Conservation (phyloP, 2,888 invertebrate genomes). For the Mythimna albipuncta region DNA sequence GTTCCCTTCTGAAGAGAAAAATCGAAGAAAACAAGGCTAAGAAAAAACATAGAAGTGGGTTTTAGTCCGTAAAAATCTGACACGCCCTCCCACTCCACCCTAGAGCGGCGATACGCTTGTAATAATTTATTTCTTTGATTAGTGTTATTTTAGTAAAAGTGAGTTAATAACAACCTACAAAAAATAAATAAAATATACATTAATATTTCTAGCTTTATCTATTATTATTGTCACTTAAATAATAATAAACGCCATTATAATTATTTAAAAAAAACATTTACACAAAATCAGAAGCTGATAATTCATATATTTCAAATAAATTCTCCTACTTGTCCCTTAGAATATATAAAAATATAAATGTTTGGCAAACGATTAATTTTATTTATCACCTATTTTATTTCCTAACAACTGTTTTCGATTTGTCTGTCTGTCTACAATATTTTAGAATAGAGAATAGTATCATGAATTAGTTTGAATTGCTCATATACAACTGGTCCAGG, state of each 20-base stretch:
- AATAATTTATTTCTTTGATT: background rate
- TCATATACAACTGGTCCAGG: conserved; percentile 15
- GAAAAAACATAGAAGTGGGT: too few species aligned
- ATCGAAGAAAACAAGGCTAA: too few species aligned
- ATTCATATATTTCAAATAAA: background rate
- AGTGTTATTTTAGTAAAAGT: background rate
- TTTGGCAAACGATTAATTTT: conserved; percentile 41
- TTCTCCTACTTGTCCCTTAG: background rate
- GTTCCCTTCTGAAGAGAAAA: too few species aligned
- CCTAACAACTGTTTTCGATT: conserved; percentile 50
- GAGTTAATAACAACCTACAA: background rate
- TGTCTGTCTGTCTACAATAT: conserved; percentile 40
- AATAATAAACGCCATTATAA: conserved; percentile 15
- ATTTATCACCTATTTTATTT: conserved; percentile 53
- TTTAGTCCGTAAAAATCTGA: too few species aligned
- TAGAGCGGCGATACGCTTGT: too few species aligned
- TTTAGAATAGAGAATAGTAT: conserved; percentile 18
- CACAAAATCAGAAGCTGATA: background rate
- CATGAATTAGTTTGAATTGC: conserved; percentile 34
- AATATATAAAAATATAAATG: conserved; percentile 5
- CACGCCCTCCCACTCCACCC: too few species aligned
- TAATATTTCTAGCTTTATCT: background rate
- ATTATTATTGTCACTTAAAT: conserved; percentile 4
- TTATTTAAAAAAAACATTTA: conserved; percentile 1
- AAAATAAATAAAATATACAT: background rate